Base-by-base conservation (phyloP, 2,888 invertebrate genomes). In the Dusona sp. region DNA sequence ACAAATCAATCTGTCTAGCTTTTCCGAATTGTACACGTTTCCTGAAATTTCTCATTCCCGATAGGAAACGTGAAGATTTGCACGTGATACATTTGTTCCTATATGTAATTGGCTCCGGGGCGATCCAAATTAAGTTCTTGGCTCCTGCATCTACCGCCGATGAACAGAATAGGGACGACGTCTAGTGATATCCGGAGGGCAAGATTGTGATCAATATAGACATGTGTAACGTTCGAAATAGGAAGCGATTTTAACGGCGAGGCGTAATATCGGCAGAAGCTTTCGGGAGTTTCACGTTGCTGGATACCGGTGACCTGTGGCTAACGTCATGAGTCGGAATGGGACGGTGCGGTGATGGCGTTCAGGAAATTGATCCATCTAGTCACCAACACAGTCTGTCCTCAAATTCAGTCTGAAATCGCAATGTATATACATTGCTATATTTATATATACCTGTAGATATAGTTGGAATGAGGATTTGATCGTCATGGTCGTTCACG, bases 281-380 rank as follows among this genome's bases (percentile, higher is more conserved):
- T 61, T n/a, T 51, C 68, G 67, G 36, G 83, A 87, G 88, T 84
- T 86, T 88, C 88, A 74, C 86, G 79, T 80, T 65, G 87, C 78
- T 87, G 61, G 88, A 86, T 90, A 90, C 90, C 89, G 89, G 84
- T 83, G 88, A 88, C 82, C 88, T 87, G 88, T 88, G 86, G 78
- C 87, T 90, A 89, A 91, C 88, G 87, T 87, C 87, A 83, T 81
- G 87, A 88, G 88, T 85, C 83, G 77, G 80, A 80, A 54, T 45
- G 68, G 9, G 29, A 70, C 19, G 72, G 45, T 65, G 22, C 42
- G 74, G 65, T 36, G 70, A 57, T 48, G 79, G 87, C 88, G 87
- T 90, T 90, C 89, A 89, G 91, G 91, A 91, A 90, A 91, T 91
- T 91, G 91, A 90, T 84, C 90, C 86, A 90, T 90, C 89, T 84